phyloP scores from a whole-genome alignment of 37 sponge, comb jelly and placozoan genomes.

The Agelas oroides region DNA sequence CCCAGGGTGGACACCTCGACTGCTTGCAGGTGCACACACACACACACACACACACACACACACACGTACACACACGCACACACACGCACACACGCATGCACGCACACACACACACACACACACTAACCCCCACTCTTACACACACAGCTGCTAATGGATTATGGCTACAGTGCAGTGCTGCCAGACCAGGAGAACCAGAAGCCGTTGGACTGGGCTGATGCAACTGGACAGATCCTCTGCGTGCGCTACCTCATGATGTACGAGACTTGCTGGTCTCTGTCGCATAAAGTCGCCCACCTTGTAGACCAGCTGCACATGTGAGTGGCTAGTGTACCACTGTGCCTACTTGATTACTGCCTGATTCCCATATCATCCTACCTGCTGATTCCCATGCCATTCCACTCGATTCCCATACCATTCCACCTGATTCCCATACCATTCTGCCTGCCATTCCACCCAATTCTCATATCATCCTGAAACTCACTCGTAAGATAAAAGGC shows the following conservation, averaged over 20 bases:
- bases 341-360: no score
- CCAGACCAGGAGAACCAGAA: constrained; percentile 73
- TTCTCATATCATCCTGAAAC: no score
- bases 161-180: constrained; percentile 36
- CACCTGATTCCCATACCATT: background rate
- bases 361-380: background rate
- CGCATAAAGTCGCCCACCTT: constrained; percentile 55
- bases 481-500: no score
- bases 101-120: background rate
- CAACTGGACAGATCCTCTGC: constrained; percentile 58
- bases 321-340: constrained; percentile 12
- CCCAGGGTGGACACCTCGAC: constrained; percentile 80
- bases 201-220: constrained; percentile 84
- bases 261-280: constrained; percentile 68
- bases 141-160: constrained; percentile 64
- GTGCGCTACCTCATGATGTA: constrained; percentile 72
- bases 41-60: constrained; percentile 4
- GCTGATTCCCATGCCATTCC: background rate
- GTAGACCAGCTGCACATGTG: constrained; percentile 55
- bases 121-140: constrained; percentile 3
- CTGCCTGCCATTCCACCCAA: no score
- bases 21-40: constrained; percentile 70
- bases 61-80: background rate
- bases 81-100: background rate
- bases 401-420: background rate